Percentiles rank a stretch among this genome's conserved stretches.
Evolutionary conservation across 2,888 invertebrate species (phyloP).

Genomic region (Drosophila mulleri): DNA sequence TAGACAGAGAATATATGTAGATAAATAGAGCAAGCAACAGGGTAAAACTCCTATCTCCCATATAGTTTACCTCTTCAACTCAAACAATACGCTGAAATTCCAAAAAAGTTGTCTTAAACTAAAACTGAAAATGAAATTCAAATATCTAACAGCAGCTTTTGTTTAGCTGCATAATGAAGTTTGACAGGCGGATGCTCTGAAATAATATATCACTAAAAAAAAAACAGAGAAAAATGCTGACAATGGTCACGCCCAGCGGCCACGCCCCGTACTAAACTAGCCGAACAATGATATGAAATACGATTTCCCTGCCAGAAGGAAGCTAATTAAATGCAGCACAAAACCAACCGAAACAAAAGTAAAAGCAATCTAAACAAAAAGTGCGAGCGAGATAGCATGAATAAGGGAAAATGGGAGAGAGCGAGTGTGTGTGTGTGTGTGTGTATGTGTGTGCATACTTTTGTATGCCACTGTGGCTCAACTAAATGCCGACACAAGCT

Average conservation of each 20-base stretch:
- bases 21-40: no score
- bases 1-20: no score
- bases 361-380: slow-evolving; percentile 11
- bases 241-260: not conserved
- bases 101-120: not conserved
- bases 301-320: not conserved
- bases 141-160: not conserved
- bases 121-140: slow-evolving; percentile 1
- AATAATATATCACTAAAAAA: slow-evolving; percentile 2
- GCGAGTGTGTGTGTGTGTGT: not conserved
- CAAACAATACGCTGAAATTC: not conserved
- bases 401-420: slow-evolving; percentile 20
- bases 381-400: slow-evolving; percentile 26
- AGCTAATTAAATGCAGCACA: slow-evolving; percentile 31
- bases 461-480: slow-evolving; percentile 5
- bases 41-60: not conserved
- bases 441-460: slow-evolving; percentile 4
- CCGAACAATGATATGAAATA: not conserved
- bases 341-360: slow-evolving; percentile 7
- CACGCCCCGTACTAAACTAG: not conserved
- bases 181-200: not conserved
- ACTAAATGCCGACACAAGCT: slow-evolving; percentile 6
- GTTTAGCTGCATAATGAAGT: slow-evolving; percentile 1
- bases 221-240: not conserved
- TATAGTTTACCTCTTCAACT: not conserved